Conservation (phyloP, 1,140 invertebrate genomes). For the Penaeus vannamei region DNA sequence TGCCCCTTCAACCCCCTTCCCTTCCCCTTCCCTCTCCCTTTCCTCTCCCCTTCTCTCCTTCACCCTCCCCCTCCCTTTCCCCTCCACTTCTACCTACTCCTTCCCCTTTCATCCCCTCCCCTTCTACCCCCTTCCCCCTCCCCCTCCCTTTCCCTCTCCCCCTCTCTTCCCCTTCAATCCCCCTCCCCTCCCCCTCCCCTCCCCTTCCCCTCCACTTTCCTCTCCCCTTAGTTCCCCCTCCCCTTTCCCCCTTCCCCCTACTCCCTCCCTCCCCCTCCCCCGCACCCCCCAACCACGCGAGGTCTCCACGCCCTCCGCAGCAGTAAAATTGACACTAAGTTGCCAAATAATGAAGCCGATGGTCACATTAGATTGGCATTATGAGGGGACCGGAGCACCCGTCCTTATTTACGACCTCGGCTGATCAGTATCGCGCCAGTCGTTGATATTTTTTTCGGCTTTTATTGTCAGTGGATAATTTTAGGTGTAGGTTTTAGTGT, state of each 20-base stretch:
- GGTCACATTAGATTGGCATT: slow-evolving; percentile 26
- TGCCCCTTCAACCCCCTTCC: background rate
- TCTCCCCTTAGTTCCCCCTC: background rate
- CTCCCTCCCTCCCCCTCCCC: background rate
- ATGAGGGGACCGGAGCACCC: slow-evolving; percentile 19
- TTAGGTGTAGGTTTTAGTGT: slow-evolving; percentile 35
- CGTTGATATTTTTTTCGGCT: slow-evolving; percentile 23
- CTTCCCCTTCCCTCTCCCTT: background rate
- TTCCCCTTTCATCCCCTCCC: background rate
- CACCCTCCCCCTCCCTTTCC: background rate
- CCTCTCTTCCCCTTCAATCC: background rate
- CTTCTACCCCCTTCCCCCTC: background rate
- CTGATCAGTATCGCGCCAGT: background rate
- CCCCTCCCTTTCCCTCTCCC: background rate
- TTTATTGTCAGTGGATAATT: slow-evolving; percentile 27
- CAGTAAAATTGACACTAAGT: slow-evolving; percentile 35
- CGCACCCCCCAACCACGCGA: background rate
- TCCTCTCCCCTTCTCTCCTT: background rate
- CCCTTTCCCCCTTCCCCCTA: background rate
- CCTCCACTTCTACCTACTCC: background rate
- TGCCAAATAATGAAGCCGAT: slow-evolving; percentile 31
- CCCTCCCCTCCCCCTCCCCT: background rate
- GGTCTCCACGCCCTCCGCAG: background rate
- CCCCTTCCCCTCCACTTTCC: background rate
- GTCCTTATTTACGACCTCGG: slow-evolving; percentile 8